Evolutionary conservation across 1,140 invertebrate genomes (phyloP), one percentile per base, ranked within the genome.

Genomic region (Drusus annulatus): DNA sequence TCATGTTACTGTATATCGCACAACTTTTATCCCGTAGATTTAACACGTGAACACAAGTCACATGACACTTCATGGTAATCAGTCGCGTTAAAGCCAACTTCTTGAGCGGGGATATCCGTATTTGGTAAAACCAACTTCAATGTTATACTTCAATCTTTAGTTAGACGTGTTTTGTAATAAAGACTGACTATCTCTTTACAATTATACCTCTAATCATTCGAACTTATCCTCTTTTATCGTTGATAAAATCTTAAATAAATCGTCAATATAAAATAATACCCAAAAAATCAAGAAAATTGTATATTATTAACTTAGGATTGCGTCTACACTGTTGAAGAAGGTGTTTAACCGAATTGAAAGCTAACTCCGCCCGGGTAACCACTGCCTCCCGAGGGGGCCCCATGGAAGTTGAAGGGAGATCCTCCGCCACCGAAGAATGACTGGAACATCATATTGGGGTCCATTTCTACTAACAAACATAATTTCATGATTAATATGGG

Each of bases 391-490:
- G 84, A 85, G 25, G 89, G 87, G 60, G 17, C 10, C 23, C 56
- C 28, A 51, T 21, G 15, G 51, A 76, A 80, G 52, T 80, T 76
- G 79, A 76, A 80, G 23, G 36, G 62, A 25, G 69, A 8, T 15
- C 65, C 80, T 15, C 81, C 81, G 17, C 91, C 91, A 54, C 90
- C 90, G 86, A 96, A 96, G 90, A 96, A 96, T 4, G 93, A 90
- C 86, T 96, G 94, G 90, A 96, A 96, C 82, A 95, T 93, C 83
- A 93, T 90, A 81, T 93, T 94, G 1, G 94, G 93, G 87, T 96
- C 94, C 81, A 96, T 92, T 88, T 94, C 92, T 93, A 90, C 36
- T 45, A 45, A 45, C 36, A 45, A 45, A 45, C 36, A 45, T 45
- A 45, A 45, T 45, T 13, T 45, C 36, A 13, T 45, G 8, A 45